Percentiles rank a stretch among this genome's conserved stretches.
phyloP scores from a whole-genome alignment of 2,113 vertebrate species.

The Neotoma lepida region DNA sequence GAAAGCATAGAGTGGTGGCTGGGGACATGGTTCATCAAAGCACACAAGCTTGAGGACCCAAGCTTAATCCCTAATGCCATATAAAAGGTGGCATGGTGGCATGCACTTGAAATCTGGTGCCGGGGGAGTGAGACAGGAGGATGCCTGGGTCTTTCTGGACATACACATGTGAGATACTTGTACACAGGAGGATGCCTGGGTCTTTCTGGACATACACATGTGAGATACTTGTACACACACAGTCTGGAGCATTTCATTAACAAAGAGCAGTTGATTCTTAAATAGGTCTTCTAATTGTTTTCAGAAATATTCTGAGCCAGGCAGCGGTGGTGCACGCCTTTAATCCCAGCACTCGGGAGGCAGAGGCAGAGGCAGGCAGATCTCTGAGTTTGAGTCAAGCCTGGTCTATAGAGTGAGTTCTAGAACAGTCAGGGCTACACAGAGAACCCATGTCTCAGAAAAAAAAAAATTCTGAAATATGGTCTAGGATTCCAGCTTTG shows the following conservation, averaged over 20 bases:
- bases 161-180: too few relatives aligned
- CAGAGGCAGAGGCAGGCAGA: background rate
- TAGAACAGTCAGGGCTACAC: background rate
- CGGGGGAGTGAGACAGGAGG: background rate
- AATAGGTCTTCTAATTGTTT: slow-evolving; percentile 6
- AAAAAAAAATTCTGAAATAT: background rate
- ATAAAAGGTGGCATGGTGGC: background rate
- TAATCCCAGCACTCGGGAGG: background rate
- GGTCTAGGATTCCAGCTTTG: slow-evolving; percentile 26
- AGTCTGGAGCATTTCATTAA: slow-evolving; percentile 50
- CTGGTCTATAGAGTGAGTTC: background rate
- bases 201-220: background rate
- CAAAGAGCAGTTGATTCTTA: slow-evolving; percentile 43
- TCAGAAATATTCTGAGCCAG: slow-evolving; percentile 45
- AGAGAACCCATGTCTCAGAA: background rate
- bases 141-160: background rate
- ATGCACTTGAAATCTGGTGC: background rate
- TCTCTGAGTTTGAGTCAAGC: background rate
- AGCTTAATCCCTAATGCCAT: too few relatives aligned
- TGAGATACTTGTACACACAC: too few relatives aligned
- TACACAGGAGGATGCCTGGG: background rate
- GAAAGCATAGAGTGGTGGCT: background rate
- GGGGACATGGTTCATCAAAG: background rate
- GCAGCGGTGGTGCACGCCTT: background rate
- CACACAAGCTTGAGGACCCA: background rate